phyloP scores from a whole-genome alignment of 37 sponge, comb jelly and placozoan species.

The Spongilla lacustris region DNA sequence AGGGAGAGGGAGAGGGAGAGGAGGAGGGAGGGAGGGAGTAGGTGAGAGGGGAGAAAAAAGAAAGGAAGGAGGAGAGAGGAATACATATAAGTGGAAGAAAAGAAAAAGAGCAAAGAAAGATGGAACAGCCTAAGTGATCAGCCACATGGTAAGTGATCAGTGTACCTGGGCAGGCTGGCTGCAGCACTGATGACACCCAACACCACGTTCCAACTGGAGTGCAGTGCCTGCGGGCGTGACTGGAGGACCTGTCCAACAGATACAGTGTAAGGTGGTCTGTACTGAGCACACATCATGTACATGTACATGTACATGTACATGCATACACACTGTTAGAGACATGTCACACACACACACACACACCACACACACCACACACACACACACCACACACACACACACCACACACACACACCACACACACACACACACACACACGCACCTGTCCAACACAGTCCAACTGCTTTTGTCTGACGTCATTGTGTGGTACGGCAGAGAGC shows the following conservation, averaged over 20 bases:
- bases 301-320: no score
- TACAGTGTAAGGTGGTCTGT: no score
- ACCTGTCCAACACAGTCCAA: conserved; percentile 78
- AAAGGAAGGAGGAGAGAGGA: neutral
- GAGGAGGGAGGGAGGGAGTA: conserved; percentile 32
- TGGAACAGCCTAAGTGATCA: neutral
- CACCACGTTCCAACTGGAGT: conserved; percentile 47
- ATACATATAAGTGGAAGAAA: neutral
- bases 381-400: no score
- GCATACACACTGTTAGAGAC: no score
- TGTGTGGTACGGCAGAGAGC: conserved; percentile 22
- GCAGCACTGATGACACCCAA: conserved; percentile 54
- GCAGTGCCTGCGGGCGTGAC: conserved; percentile 50
- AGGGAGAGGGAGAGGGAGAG: conserved; percentile 46
- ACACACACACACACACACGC: neutral
- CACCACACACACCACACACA: no score
- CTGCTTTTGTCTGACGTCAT: conserved; percentile 79
- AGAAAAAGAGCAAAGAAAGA: neutral
- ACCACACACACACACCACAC: no score
- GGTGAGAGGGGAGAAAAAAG: neutral
- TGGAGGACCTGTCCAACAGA: conserved; percentile 56
- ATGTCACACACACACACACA: no score
- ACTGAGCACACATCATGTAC: no score
- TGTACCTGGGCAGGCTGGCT: conserved; percentile 46
- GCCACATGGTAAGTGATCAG: no score